Evolutionary conservation across 2,888 invertebrate genomes (phyloP).

Genomic region (Conops quadrifasciatus): DNA sequence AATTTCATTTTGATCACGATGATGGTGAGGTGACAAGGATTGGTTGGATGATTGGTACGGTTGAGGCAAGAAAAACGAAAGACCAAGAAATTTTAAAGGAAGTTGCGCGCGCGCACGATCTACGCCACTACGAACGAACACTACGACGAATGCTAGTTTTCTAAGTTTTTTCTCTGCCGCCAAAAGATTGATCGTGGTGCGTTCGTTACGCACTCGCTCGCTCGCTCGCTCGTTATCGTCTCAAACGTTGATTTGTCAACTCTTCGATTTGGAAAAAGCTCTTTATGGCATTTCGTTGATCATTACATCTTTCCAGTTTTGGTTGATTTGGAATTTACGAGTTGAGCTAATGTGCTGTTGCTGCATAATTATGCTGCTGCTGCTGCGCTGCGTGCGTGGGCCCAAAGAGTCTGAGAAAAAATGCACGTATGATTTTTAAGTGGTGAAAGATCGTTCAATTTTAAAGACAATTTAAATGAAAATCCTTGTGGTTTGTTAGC

Average conservation of each 20-base stretch:
- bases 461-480: not conserved
- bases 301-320: constrained; percentile 17
- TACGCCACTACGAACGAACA: not conserved
- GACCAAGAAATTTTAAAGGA: not conserved
- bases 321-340: constrained; percentile 12
- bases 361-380: constrained; percentile 1
- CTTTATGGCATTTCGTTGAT: constrained; percentile 25
- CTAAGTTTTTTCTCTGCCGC: no score
- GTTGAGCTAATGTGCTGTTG: no score
- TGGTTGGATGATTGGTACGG: not conserved
- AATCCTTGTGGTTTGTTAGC: no score
- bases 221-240: constrained; percentile 6
- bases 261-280: not conserved
- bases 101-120: not conserved
- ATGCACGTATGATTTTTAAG: no score
- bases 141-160: no score
- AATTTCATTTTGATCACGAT: constrained; percentile 23
- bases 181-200: no score
- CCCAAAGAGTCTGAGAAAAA: not conserved
- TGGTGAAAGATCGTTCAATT: not conserved
- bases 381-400: not conserved
- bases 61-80: not conserved
- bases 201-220: not conserved
- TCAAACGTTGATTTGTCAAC: constrained; percentile 19
- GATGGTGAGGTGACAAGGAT: constrained; percentile 12